Conservation (phyloP, 2,797 vertebrate genomes). For the Enteromius viviparus region DNA sequence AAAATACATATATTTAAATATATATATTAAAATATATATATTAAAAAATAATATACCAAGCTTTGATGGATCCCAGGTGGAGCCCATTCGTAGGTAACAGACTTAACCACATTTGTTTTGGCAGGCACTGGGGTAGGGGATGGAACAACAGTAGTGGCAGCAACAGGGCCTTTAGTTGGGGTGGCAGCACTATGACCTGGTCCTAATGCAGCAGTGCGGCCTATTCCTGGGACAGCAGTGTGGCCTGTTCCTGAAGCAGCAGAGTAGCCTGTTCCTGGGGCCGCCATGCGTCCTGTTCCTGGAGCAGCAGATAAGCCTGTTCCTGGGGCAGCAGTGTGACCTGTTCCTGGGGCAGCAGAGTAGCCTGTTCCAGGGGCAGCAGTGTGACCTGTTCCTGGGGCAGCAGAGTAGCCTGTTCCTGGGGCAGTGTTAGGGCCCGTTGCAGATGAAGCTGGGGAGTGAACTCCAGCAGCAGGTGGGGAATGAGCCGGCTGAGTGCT, state of each 20-base stretch:
- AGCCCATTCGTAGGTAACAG: slow-evolving; percentile 94
- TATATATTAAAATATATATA: not conserved
- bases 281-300: not conserved
- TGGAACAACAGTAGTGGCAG: not conserved
- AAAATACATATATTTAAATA: not conserved
- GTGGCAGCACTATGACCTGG: slow-evolving; percentile 5
- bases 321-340: not conserved
- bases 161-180: slow-evolving; percentile 1
- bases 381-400: not conserved
- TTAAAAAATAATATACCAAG: slow-evolving; percentile 73
- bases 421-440: not conserved
- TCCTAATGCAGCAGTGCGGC: not conserved
- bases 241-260: slow-evolving; percentile 27
- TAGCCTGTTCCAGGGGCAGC: not conserved
- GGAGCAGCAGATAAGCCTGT: not conserved
- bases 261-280: not conserved
- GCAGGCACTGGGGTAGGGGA: slow-evolving; percentile 41
- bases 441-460: not conserved
- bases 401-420: not conserved
- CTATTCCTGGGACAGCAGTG: not conserved
- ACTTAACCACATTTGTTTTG: slow-evolving; percentile 84
- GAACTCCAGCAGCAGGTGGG: not conserved
- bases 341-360: not conserved
- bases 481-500: not conserved
- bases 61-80: slow-evolving; percentile 91